Conservation (phyloP, 2,113 vertebrate genomes). For the Sturnira hondurensis region DNA sequence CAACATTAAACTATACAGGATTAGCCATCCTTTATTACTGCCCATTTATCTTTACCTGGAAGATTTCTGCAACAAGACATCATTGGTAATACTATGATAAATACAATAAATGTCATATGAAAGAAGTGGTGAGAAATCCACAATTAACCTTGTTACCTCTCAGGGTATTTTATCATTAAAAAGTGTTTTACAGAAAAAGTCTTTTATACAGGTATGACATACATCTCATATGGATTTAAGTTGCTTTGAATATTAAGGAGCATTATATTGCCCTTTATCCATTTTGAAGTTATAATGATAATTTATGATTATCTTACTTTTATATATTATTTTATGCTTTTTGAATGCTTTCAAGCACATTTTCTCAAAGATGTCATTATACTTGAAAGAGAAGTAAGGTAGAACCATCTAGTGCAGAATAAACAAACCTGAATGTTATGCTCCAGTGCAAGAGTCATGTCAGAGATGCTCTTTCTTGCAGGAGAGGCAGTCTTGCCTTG, state of each 20-base stretch:
- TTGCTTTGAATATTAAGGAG: conserved; percentile 40
- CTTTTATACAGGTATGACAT: conserved; percentile 27
- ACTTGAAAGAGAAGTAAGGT: conserved; percentile 25
- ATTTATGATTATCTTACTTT: conserved; percentile 43
- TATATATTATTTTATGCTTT: conserved; percentile 19
- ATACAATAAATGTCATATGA: conserved; percentile 74
- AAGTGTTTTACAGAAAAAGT: conserved; percentile 59
- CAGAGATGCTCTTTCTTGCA: background rate
- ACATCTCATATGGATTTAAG: conserved; percentile 25
- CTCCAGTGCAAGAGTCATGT: conserved; percentile 17
- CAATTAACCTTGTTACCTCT: conserved; percentile 80
- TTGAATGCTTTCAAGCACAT: conserved; percentile 33
- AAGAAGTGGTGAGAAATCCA: conserved; percentile 74
- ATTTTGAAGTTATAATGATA: conserved; percentile 46
- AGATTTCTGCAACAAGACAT: conserved; percentile 38
- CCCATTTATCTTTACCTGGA: conserved; percentile 53
- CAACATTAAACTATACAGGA: conserved; percentile 3
- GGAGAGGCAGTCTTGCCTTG: background rate
- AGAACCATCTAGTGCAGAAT: conserved; percentile 19
- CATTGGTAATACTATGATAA: conserved; percentile 37
- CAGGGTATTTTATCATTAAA: conserved; percentile 74
- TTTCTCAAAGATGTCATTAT: conserved; percentile 43
- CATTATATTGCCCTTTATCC: conserved; percentile 12
- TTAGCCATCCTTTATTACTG: conserved; percentile 31
- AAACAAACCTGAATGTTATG: conserved; percentile 42